Percentiles rank a stretch among this genome's conserved stretches.
phyloP scores from a whole-genome alignment of 2,113 vertebrate genomes.

The Uropsilus gracilis region DNA sequence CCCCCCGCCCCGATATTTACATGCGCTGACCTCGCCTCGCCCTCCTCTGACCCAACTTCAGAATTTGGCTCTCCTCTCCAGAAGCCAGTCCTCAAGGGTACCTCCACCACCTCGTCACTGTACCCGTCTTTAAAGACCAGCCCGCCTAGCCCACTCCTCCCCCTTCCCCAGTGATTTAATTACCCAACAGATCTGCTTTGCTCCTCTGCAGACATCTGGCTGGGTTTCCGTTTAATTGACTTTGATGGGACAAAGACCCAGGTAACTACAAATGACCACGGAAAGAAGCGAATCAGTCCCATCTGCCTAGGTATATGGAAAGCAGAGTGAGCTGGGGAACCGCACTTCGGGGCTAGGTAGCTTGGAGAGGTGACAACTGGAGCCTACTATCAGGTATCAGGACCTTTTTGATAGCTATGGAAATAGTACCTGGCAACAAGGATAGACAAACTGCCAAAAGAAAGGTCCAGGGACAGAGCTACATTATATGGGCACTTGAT shows the following conservation, averaged over 20 bases:
- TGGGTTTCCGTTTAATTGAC: slow-evolving; percentile 21
- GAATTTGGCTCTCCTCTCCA: neutral
- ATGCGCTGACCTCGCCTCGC: slow-evolving; percentile 51
- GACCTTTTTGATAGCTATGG: neutral
- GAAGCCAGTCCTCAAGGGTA: neutral
- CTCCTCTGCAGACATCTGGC: neutral
- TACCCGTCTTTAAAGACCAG: fast-evolving
- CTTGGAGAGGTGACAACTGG: neutral
- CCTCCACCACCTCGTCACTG: neutral
- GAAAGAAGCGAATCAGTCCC: neutral
- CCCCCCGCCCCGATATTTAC: neutral
- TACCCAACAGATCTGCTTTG: neutral
- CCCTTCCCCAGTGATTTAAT: neutral
- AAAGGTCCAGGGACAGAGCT: neutral
- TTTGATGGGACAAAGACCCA: slow-evolving; percentile 49
- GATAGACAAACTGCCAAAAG: neutral
- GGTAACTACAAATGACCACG: neutral
- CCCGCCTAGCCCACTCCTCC: neutral
- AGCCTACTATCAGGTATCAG: neutral
- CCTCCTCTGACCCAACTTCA: fast-evolving
- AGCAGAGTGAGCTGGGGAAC: neutral
- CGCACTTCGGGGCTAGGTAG: neutral
- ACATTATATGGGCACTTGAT: neutral
- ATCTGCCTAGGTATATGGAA: neutral
- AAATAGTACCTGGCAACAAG: neutral